Base-by-base conservation (phyloP, 2,888 invertebrate genomes). In the Apodemia mormo region DNA sequence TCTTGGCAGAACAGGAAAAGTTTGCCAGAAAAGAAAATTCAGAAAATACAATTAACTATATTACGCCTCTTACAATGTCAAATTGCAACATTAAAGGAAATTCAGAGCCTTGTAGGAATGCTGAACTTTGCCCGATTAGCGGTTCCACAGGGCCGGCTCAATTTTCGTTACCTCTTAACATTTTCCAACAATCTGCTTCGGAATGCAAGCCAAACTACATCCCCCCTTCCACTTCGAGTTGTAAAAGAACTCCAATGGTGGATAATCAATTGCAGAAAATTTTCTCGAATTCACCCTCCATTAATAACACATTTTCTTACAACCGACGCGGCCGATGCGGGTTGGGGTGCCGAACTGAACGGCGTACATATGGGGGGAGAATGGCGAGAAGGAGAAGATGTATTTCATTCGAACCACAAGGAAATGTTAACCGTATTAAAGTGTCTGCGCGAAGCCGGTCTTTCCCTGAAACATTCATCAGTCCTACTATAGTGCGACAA, bases 401-500 rank as follows among this genome's bases (percentile, higher is more conserved):
- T 43, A 9, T 67, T 75, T 9, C 76, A 77, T 52, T 75, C 71
- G 71, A 79, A 79, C 45, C 67, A 66, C 33, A 76, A 75, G 68
- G 76, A 78, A 40, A 72, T 78, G 74, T 33, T 76, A 33, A 71
- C 74, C 5, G 74, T 75, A 9, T 30, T 76, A 12, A 68, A 72
- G 14, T 73, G 68, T 0, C 40, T 77, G 22, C 54, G 71, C 67
- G 40, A n/a, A 14, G 71, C 72, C 22, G 65, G 40, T 56, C 72
- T 52, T 33, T 14, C 10, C 45, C 66, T 74, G 22, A 12, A 49
- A 14, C 37, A 70, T 14, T 30, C 66, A 2, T 61, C 74, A n/a
- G 14, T 76, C 8, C 68, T 75, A 1, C 66, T 79, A 22, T 78
- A 78, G 65, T 74, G 76, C 74, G 79, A 81, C 79, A 79, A 79